Percentiles rank a stretch among this genome's conserved stretches.
Evolutionary conservation across 2,113 vertebrate genomes (phyloP).

Genomic region (Phyllopteryx taeniolatus): DNA sequence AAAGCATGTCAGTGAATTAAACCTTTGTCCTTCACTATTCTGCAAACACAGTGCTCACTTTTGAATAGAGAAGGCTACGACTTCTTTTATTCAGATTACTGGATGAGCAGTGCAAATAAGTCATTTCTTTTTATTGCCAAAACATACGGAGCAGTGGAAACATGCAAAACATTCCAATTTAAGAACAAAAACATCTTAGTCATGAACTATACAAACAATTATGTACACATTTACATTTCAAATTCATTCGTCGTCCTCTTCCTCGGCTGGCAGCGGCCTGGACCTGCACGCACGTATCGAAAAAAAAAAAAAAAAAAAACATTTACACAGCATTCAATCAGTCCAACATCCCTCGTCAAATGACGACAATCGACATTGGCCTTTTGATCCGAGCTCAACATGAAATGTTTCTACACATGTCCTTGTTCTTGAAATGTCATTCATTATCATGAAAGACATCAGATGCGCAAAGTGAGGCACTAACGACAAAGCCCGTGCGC

Average conservation of each 20-base stretch:
- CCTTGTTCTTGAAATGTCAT: no score
- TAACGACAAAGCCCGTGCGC: no score
- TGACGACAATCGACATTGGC: no score
- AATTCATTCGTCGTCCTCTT: constrained; percentile 52
- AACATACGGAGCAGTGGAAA: neutral
- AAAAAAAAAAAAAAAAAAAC: neutral
- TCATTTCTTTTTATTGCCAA: neutral
- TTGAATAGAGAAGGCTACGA: neutral
- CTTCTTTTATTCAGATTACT: neutral
- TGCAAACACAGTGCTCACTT: neutral
- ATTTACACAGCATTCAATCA: neutral
- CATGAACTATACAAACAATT: constrained; percentile 63
- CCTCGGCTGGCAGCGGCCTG: constrained; percentile 64
- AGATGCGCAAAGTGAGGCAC: no score
- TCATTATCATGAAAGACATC: no score
- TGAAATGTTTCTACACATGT: no score
- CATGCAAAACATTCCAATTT: neutral
- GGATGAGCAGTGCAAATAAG: neutral
- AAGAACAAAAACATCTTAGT: constrained; percentile 21
- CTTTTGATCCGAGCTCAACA: no score
- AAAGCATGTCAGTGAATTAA: no score
- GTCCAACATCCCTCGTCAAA: neutral
- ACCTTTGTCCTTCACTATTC: no score
- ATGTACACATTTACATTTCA: constrained; percentile 55
- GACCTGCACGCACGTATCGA: constrained; percentile 46